These are phyloP conservation scores for Corvus hawaiiensis DNA, from an alignment of 2,113 vertebrate genomes.

Conservation along the genomic window DNA sequence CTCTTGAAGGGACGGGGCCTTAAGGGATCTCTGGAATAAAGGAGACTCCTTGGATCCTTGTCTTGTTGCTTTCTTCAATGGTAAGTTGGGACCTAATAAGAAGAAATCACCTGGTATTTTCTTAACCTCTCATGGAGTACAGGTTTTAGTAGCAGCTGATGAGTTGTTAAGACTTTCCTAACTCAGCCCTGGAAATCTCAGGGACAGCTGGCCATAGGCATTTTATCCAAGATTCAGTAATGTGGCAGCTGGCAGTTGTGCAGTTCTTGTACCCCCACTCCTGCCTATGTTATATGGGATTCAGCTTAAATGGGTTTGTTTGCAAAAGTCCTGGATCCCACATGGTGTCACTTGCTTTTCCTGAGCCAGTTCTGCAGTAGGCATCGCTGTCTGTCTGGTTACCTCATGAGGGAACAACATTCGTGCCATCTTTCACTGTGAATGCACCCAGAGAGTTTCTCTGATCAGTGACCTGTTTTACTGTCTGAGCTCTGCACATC, in stretches of 20 bases:
- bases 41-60: not conserved
- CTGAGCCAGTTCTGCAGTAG: not conserved
- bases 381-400: not conserved
- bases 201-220: fast-evolving
- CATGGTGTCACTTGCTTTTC: fast-evolving
- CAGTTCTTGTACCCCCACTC: not conserved
- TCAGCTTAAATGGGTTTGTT: not conserved
- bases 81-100: not conserved
- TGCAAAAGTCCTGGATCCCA: not conserved
- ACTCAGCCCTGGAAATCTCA: not conserved
- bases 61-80: not conserved
- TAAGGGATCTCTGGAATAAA: not conserved
- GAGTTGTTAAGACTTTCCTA: not conserved
- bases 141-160: not conserved
- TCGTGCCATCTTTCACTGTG: fast-evolving
- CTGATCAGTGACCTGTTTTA: not conserved
- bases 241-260: not conserved
- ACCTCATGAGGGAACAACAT: not conserved
- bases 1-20: not conserved
- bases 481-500: not conserved
- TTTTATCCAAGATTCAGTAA: not conserved
- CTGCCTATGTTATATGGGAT: fast-evolving
- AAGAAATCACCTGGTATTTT: not conserved
- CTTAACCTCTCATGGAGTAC: not conserved
- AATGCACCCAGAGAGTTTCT: fast-evolving